Evolutionary conservation across 2,888 invertebrate genomes (phyloP).

Genomic region (Chloroclysta siterata): DNA sequence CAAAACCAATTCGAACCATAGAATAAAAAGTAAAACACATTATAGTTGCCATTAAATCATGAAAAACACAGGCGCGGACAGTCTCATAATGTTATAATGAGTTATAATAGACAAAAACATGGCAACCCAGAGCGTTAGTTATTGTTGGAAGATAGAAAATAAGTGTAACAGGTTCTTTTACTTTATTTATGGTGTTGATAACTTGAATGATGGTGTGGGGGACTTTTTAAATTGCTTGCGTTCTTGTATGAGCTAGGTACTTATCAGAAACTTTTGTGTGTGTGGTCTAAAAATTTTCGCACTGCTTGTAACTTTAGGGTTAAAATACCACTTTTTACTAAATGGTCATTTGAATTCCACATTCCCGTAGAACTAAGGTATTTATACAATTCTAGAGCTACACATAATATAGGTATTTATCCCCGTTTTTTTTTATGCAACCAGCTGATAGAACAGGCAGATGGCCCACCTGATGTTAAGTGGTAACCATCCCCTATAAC

Average conservation of each 20-base stretch:
- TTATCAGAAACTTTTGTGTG: too few relatives aligned
- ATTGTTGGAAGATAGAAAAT: constrained; percentile 49
- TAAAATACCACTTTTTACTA: too few relatives aligned
- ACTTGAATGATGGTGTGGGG: constrained; percentile 24
- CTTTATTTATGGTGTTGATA: constrained; percentile 36
- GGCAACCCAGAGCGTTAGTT: constrained; percentile 52
- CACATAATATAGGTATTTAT: too few relatives aligned
- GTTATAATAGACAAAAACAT: constrained; percentile 52
- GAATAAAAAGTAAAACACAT: constrained; percentile 10
- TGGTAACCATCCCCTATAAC: too few relatives aligned
- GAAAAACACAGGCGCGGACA: constrained; percentile 51
- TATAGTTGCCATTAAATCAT: constrained; percentile 47
- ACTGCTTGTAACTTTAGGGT: too few relatives aligned
- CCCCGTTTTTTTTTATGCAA: too few relatives aligned
- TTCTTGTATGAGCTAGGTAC: not conserved
- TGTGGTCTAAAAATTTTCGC: too few relatives aligned
- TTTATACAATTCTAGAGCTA: too few relatives aligned
- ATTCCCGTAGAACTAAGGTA: too few relatives aligned
- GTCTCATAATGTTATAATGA: constrained; percentile 52
- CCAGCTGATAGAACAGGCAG: too few relatives aligned
- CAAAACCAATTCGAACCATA: constrained; percentile 15
- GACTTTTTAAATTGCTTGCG: constrained; percentile 11
- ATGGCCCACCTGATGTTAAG: too few relatives aligned
- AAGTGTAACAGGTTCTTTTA: constrained; percentile 46
- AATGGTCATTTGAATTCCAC: too few relatives aligned